Conservation (phyloP, 2,113 vertebrate genomes). For the Anoura caudifer region DNA sequence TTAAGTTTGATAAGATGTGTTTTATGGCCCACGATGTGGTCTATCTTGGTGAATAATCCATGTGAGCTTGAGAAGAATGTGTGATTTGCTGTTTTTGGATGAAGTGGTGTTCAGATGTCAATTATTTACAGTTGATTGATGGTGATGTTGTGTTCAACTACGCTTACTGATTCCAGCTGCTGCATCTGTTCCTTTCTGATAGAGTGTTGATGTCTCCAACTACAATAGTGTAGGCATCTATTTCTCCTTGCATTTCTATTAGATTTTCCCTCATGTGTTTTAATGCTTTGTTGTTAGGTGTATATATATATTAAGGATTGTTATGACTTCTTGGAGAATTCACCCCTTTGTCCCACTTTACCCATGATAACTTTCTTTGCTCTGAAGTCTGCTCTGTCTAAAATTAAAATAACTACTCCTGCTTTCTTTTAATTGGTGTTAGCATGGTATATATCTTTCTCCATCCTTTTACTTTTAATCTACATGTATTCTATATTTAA, state of each 20-base stretch:
- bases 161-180: not conserved
- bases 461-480: not conserved
- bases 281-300: not conserved
- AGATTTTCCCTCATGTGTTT: not conserved
- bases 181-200: not conserved
- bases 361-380: not conserved
- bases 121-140: not conserved
- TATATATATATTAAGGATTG: not conserved
- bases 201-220: not conserved
- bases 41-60: not conserved
- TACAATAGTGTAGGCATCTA: not conserved
- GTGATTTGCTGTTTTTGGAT: not conserved
- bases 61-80: not conserved
- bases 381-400: not conserved
- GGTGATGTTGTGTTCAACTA: not conserved
- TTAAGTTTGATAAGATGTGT: not conserved
- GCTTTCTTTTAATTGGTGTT: not conserved
- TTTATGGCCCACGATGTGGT: not conserved
- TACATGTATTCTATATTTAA: not conserved
- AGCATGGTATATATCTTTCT: not conserved
- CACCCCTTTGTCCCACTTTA: not conserved
- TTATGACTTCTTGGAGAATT: not conserved
- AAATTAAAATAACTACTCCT: not conserved
- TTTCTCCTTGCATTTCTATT: not conserved
- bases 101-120: not conserved